A percentile compares a stretch with the other conserved stretches of the same genome.
Evolutionary conservation across 2,797 vertebrate genomes (phyloP).

Genomic region (Brotula barbata): DNA sequence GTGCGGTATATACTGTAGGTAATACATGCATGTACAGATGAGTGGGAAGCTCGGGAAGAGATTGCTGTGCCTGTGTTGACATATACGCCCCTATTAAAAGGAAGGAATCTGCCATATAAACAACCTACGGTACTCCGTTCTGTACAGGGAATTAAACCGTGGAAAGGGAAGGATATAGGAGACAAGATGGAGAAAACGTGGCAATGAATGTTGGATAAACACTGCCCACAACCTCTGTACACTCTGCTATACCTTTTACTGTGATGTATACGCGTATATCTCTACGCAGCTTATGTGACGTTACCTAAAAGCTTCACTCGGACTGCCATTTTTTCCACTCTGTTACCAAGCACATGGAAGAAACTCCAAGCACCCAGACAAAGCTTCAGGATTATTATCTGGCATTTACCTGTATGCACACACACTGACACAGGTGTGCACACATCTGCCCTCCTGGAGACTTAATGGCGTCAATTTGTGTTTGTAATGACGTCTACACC

Average conservation of each 20-base stretch:
- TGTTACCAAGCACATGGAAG: constrained; percentile 44
- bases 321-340: constrained; percentile 41
- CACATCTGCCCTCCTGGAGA: background rate
- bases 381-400: constrained; percentile 33
- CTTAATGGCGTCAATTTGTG: constrained; percentile 2
- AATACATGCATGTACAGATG: constrained; percentile 12
- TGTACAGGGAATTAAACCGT: constrained; percentile 6
- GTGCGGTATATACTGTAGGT: constrained; percentile 8
- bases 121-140: constrained; percentile 5
- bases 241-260: constrained; percentile 27
- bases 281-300: constrained; percentile 40
- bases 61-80: constrained; percentile 14
- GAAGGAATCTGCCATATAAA: constrained; percentile 4
- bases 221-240: constrained; percentile 40
- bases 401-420: background rate
- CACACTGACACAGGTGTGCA: background rate
- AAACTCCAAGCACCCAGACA: constrained; percentile 20
- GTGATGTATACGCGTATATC: constrained; percentile 35
- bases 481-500: constrained; percentile 17
- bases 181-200: background rate
- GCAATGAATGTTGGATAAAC: constrained; percentile 28
- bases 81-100: background rate
- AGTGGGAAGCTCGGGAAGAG: background rate
- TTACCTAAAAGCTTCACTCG: constrained; percentile 23
- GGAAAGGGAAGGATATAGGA: constrained; percentile 17